Conservation (phyloP, 2,888 invertebrate genomes). For the Cenopis cana region DNA sequence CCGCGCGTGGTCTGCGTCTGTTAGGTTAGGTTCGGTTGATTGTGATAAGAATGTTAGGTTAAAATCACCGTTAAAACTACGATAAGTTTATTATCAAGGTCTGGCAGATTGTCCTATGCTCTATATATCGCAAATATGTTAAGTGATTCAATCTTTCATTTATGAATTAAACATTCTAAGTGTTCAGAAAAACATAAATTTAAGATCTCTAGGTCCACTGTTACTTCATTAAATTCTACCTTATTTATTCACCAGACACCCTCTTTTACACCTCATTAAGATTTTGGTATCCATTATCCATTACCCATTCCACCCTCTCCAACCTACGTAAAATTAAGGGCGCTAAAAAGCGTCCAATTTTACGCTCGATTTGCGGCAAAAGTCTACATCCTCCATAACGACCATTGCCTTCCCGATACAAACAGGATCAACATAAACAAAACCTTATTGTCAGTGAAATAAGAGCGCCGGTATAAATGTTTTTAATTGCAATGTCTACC, state of each 20-base stretch:
- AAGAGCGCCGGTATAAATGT: background rate
- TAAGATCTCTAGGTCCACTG: too few relatives aligned
- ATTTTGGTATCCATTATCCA: slow-evolving; percentile 7
- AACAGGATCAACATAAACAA: background rate
- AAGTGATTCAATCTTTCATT: too few relatives aligned
- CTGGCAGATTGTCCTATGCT: too few relatives aligned
- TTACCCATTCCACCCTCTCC: slow-evolving; percentile 47
- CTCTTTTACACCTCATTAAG: slow-evolving; percentile 31
- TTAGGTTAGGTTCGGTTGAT: too few relatives aligned
- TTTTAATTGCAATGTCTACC: background rate
- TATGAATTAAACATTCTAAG: too few relatives aligned
- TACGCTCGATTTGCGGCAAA: slow-evolving; percentile 80
- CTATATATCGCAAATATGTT: too few relatives aligned
- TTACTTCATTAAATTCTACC: too few relatives aligned
- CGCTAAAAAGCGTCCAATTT: slow-evolving; percentile 76
- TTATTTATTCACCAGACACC: background rate
- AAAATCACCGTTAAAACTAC: too few relatives aligned
- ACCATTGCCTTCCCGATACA: slow-evolving; percentile 3
- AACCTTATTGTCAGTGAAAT: background rate
- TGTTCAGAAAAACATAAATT: too few relatives aligned
- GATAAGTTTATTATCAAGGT: too few relatives aligned
- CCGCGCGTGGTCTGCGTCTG: too few relatives aligned
- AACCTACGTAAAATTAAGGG: slow-evolving; percentile 56
- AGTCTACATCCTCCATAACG: slow-evolving; percentile 68
- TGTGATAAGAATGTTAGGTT: too few relatives aligned